Evolutionary conservation across 2,888 invertebrate species (phyloP).

Genomic region (Spilosoma lubricipeda): DNA sequence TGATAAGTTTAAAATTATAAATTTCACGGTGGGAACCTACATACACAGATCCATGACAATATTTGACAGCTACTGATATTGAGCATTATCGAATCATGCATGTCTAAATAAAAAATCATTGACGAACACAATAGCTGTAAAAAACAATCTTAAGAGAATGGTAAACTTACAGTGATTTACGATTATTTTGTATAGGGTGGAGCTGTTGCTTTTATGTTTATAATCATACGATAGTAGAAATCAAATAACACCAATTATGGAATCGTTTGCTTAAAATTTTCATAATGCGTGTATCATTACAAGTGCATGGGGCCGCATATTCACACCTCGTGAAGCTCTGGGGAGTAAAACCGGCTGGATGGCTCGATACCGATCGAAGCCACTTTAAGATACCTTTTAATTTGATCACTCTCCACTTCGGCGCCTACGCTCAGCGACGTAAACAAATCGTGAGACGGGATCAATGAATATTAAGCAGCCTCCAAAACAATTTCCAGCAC

Average conservation of each 20-base stretch:
- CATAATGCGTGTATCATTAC: conserved; percentile 65
- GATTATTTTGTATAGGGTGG: background rate
- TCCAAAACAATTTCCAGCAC: conserved; percentile 77
- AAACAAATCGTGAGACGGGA: conserved; percentile 81
- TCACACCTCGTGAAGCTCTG: conserved; percentile 78
- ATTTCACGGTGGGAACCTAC: conserved; percentile 73
- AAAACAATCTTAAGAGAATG: conserved; percentile 32
- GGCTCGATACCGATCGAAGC: conserved; percentile 34
- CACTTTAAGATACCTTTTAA: conserved; percentile 64
- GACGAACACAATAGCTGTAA: conserved; percentile 38
- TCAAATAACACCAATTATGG: conserved; percentile 31
- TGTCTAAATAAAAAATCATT: conserved; percentile 64
- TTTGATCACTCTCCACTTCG: conserved; percentile 68
- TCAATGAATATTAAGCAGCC: conserved; percentile 84
- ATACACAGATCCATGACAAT: conserved; percentile 62
- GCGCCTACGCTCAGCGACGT: conserved; percentile 74
- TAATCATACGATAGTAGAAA: conserved; percentile 26
- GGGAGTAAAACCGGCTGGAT: conserved; percentile 70
- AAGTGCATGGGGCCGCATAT: conserved; percentile 68
- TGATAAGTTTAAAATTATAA: conserved; percentile 72
- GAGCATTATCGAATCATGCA: conserved; percentile 60
- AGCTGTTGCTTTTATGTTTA: conserved; percentile 3
- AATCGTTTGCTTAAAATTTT: conserved; percentile 63
- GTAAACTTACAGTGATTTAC: conserved; percentile 22
- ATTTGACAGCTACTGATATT: conserved; percentile 62